Base-by-base conservation (phyloP, 2,888 invertebrate genomes). In the Lapara coniferarum region DNA sequence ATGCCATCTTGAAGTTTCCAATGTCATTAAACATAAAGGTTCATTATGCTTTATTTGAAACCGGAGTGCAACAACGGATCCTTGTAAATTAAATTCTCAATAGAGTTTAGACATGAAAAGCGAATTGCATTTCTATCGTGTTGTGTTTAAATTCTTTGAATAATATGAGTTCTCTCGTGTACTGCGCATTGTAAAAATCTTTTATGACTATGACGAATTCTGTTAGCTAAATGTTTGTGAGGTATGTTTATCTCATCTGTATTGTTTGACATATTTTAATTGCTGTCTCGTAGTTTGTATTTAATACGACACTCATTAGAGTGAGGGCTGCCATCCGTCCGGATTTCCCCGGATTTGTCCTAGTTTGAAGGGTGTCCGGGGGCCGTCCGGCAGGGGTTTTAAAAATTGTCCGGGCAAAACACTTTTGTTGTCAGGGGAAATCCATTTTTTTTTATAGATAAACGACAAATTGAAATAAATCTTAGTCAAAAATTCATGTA, bases 81-180 rank as follows among this genome's bases (percentile, higher is more conserved):
- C 16, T 55, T 55, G 10, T n/a, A 52, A 52, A 52, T 16, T 63
- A 16, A 7, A 19, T 63, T 63, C 46, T 63, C 16, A 12, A n/a
- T 55, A 46, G 44, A 67, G 67, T 12, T 57, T 19, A 52, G 44
- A 30, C 16, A 55, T 44, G 44, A 44, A 44, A 67, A 53, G 16
- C 16, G 30, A 37, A 55, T 67, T 67, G 55, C 59, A 46, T 63
- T 49, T 16, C 59, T 46, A 46, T 63, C 46, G 59, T 63, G 59
- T 46, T 63, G 59, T 63, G 59, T 46, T 46, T 63, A 19, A 16
- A 46, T 3, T 46, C 46, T 46, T 46, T 19, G 46, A 58, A 51
- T 16, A 58, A 63, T 57, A 19, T 16, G 46, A 63, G 59, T 13
- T 46, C 46, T 63, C 44, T 63, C 46, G 10, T 63, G 16, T 16